These are phyloP conservation scores for Lordiphosa collinella DNA, from an alignment of 1,140 invertebrate species.

Conservation along the genomic window DNA sequence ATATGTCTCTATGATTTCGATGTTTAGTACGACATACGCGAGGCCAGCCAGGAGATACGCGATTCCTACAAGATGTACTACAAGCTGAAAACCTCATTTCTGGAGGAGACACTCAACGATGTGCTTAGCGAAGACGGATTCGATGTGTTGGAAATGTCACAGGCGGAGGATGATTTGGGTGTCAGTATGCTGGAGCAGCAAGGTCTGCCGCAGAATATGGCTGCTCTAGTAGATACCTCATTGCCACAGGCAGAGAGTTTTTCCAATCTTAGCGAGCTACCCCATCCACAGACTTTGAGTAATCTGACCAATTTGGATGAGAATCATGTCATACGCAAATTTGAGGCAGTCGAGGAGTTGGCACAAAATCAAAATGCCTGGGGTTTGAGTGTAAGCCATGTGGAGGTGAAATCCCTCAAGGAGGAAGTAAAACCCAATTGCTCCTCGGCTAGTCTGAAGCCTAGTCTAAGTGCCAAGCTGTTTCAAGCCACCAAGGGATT, in stretches of 20 bases:
- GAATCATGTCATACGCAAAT: conserved; percentile 58
- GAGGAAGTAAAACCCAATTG: neutral
- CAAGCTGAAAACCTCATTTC: conserved; percentile 86
- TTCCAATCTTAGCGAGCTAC: conserved; percentile 32
- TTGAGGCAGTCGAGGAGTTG: conserved; percentile 51
- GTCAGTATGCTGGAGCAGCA: conserved; percentile 24
- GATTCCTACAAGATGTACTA: conserved; percentile 91
- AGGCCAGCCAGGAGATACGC: conserved; percentile 85
- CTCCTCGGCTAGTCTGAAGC: conserved; percentile 80
- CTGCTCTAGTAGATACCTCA: conserved; percentile 38
- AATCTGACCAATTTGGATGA: conserved; percentile 57
- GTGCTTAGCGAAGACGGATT: conserved; percentile 77
- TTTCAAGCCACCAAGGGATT: conserved; percentile 84
- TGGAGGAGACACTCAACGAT: conserved; percentile 85
- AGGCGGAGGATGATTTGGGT: conserved; percentile 55
- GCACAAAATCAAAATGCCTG: conserved; percentile 81
- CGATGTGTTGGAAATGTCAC: conserved; percentile 77
- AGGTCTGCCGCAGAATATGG: conserved; percentile 48
- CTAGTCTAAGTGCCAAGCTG: conserved; percentile 82
- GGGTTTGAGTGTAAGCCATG: conserved; percentile 82
- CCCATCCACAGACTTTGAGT: conserved; percentile 30
- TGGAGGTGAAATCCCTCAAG: conserved; percentile 17
- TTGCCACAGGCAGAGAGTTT: conserved; percentile 5
- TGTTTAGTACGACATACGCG: conserved; percentile 86
- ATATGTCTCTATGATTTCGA: neutral